Conservation (phyloP, 2,113 vertebrate species). For the Neolamprologus sp. region DNA sequence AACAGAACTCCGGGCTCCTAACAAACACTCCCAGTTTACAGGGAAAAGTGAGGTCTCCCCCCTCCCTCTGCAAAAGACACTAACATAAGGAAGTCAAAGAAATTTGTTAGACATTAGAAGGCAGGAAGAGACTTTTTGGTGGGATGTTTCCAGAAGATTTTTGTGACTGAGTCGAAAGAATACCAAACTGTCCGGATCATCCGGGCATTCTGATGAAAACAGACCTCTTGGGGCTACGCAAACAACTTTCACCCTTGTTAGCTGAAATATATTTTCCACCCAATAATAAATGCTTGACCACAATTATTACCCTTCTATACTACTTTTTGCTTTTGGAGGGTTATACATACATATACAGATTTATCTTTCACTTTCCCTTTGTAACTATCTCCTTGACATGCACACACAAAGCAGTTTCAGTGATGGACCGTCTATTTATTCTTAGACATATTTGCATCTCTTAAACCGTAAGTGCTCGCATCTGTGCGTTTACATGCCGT, state of each 20-base stretch:
- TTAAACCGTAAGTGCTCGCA: constrained; percentile 47
- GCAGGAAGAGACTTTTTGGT: background rate
- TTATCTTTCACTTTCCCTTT: background rate
- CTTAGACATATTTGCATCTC: constrained; percentile 42
- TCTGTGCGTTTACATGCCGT: constrained; percentile 57
- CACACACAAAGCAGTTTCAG: background rate
- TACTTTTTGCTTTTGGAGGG: background rate
- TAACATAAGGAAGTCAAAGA: background rate
- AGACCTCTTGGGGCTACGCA: background rate
- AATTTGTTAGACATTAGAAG: background rate
- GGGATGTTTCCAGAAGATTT: background rate
- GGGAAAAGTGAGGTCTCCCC: constrained; percentile 24
- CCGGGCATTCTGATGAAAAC: background rate
- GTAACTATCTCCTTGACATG: constrained; percentile 12
- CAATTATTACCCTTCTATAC: background rate
- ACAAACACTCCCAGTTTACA: constrained; percentile 51
- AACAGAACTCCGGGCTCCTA: constrained; percentile 49
- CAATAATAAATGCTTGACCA: background rate
- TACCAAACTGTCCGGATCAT: background rate
- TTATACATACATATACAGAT: background rate
- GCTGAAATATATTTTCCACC: background rate
- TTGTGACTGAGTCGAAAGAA: background rate
- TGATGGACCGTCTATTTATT: constrained; percentile 59
- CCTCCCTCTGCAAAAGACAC: background rate
- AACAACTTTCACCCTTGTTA: background rate